Percentiles rank a stretch among this genome's conserved stretches.
Evolutionary conservation across 2,888 invertebrate species (phyloP).

Genomic region (Sphecodes monilicornis): DNA sequence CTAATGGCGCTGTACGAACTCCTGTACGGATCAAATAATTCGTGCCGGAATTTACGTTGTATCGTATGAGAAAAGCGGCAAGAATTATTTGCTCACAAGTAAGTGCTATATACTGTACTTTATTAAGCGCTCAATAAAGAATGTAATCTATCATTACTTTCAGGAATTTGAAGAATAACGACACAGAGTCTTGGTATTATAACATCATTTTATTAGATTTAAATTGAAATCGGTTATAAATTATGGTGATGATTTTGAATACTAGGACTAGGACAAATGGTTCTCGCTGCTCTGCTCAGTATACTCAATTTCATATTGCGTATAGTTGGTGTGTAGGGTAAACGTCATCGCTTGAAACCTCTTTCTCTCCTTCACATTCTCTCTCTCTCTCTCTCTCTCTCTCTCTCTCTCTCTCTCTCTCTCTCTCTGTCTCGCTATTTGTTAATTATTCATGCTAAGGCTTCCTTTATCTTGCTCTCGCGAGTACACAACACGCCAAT

Average conservation of each 20-base stretch:
- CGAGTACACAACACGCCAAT: background rate
- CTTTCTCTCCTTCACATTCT: constrained; percentile 26
- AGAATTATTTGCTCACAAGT: no score
- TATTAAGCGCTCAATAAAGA: no score
- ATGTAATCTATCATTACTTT: background rate
- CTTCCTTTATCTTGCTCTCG: constrained; percentile 6
- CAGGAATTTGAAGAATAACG: background rate
- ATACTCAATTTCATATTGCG: constrained; percentile 72
- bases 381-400: constrained; percentile 14
- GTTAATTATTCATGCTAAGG: constrained; percentile 31
- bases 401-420: constrained; percentile 30
- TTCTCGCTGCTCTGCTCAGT: constrained; percentile 73
- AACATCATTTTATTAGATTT: constrained; percentile 77
- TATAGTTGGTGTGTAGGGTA: constrained; percentile 66
- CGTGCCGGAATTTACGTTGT: background rate
- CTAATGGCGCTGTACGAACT: no score
- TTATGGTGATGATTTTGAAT: constrained; percentile 77
- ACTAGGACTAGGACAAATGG: constrained; percentile 78
- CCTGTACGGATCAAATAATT: no score
- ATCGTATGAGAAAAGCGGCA: background rate
- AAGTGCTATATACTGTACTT: no score
- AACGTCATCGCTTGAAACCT: constrained; percentile 62
- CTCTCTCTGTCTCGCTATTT: constrained; percentile 29
- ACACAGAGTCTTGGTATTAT: constrained; percentile 64
- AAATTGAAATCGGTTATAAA: constrained; percentile 77